Base-by-base conservation (phyloP, 1,140 invertebrate genomes). In the Neodiprion lecontei region DNA sequence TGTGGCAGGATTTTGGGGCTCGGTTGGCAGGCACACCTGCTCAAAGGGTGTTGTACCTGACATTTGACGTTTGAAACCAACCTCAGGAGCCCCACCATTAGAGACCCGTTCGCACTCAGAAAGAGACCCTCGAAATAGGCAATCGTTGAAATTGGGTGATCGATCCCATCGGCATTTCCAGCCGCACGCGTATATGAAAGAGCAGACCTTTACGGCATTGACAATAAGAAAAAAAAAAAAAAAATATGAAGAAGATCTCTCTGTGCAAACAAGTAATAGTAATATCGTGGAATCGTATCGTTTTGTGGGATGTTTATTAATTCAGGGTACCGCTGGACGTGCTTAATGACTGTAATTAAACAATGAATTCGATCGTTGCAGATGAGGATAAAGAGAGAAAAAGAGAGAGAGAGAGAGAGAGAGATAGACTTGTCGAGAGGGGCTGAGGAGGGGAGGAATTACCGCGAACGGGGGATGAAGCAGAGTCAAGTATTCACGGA, bases 371-470 rank as follows among this genome's bases (percentile, higher is more conserved):
- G 2, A 40, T 40, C 2, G 28, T 40, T 5, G 28, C 28, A 40
- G 28, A 40, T 40, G 28, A 40, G 28, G 28, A 40, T 40, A 40
- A 40, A 40, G 28, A 40, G 28, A 40, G 28, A 40, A 40, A 1
- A 40, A 40, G 50, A 9, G 70, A 21, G 48, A 53, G 10, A 69
- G 72, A 67, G 50, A 28, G 5, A 28, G 50, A 9, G 70, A 21
- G 48, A 53, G 10, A 69, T 71, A 67, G 50, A 28, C 28, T 9
- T 9, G 21, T 75, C 0, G 28, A 40, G 1, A 40, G 73, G 69
- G 68, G 72, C 75, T 53, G 73, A 72, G 61, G 53, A 48, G 69
- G 48, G 67, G 50, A 75, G 72, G 69, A 70, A 74, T 14, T 67
- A 14, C 48, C 53, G 11, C 11, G 49, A 72, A 72, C 48, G 49